Conservation (phyloP, 1,140 invertebrate species). For the Lordiphosa stackelbergi region DNA sequence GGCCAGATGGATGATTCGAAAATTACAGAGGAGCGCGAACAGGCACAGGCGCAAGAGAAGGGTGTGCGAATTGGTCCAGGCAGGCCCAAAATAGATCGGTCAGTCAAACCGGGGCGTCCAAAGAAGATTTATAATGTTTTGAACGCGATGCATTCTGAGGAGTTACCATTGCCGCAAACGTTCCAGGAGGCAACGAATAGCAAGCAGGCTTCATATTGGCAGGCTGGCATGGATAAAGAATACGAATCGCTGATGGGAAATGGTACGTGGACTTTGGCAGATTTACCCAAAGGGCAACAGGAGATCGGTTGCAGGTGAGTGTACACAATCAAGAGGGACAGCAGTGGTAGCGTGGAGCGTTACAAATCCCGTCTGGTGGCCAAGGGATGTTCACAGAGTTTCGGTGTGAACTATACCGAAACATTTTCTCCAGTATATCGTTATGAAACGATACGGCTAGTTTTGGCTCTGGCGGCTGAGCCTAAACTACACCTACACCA, state of each 20-base stretch:
- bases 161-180: background rate
- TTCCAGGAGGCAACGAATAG: background rate
- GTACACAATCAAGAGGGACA: conserved; percentile 2
- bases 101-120: background rate
- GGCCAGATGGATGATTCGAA: too few relatives aligned
- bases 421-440: background rate
- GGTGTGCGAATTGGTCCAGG: background rate
- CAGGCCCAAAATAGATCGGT: background rate
- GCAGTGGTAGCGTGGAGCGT: too few relatives aligned
- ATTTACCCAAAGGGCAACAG: conserved; percentile 4
- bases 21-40: too few relatives aligned
- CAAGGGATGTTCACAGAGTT: too few relatives aligned
- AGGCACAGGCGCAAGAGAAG: background rate
- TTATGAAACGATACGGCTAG: background rate
- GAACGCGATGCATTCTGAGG: background rate
- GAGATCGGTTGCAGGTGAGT: background rate
- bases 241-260: background rate
- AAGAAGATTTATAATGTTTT: background rate
- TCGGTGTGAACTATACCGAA: background rate
- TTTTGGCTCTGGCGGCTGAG: background rate
- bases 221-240: conserved; percentile 4
- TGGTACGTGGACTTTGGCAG: background rate
- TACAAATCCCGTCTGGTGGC: too few relatives aligned
- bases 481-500: background rate
- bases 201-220: background rate